Evolutionary conservation across 2,113 vertebrate genomes (phyloP), one percentile per base, ranked within the genome.

Genomic region (Ancistrus triradiatus): DNA sequence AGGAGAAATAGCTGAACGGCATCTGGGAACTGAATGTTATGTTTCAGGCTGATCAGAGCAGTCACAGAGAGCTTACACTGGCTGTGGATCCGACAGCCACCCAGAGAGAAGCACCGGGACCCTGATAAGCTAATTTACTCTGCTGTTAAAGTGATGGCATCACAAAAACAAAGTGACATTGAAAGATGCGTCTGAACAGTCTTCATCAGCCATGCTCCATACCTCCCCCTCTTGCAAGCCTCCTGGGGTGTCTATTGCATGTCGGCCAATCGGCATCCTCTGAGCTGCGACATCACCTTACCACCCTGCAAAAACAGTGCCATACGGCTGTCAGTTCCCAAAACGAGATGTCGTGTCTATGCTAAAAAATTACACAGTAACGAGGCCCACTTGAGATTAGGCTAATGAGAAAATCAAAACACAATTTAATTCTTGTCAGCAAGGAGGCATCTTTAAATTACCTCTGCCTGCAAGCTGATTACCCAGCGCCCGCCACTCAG

Each of bases 331-430:
- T 90, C 87, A 83, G 68, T 74, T 81, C 57, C 66, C 75, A 80
- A 84, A 89, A 85, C 71, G 85, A 88, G 83, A 87, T 81, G 81
- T 85, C 80, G 75, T 74, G 78, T 81, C 78, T 79, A 79, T 18
- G 40, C 64, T 17, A 81, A 81, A 85, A 88, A 85, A 86, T 86
- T 86, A 84, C 82, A 87, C 81, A 83, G 64, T 81, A 83, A 90
- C 89, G 81, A 85, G 90, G 83, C 82, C 68, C 85, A 82, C 87
- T 86, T 80, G 81, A 88, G 91, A 90, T 87, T 83, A 86, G 83
- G 88, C 86, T 90, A 89, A 91, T 90, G 90, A 91, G 90, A 91
- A 90, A 92, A 90, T 84, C 88, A 84, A 87, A 89, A 88, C 78
- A 82, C 90, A 89, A 90, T 91, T 90, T 89, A 85, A 88, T 88